phyloP scores from a whole-genome alignment of 2,113 vertebrate genomes.

The Ochotona princeps region DNA sequence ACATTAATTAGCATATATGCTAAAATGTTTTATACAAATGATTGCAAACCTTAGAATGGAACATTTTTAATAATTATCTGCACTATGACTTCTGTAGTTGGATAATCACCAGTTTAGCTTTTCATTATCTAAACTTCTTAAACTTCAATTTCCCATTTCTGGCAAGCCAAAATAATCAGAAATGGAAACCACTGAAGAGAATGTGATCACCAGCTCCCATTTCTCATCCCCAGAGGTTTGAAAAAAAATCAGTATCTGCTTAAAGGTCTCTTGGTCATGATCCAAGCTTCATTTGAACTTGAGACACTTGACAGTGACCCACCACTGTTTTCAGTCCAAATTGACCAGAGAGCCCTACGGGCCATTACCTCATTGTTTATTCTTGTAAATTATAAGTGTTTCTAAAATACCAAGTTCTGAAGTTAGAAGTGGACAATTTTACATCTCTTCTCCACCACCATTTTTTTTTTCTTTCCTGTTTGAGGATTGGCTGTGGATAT shows the following conservation, averaged over 20 bases:
- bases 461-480: not conserved
- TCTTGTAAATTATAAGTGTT: constrained; percentile 63
- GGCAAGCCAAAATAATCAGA: constrained; percentile 39
- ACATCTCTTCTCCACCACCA: not conserved
- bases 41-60: not conserved
- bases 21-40: constrained; percentile 1
- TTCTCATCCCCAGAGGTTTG: constrained; percentile 39
- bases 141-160: constrained; percentile 47
- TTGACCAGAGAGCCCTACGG: constrained; percentile 14
- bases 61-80: not conserved
- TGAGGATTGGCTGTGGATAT: not conserved
- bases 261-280: constrained; percentile 46
- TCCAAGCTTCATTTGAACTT: constrained; percentile 68
- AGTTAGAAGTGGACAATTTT: constrained; percentile 24
- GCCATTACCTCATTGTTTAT: constrained; percentile 72
- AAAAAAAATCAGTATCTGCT: constrained; percentile 51
- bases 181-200: not conserved
- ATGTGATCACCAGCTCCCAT: constrained; percentile 46
- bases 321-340: constrained; percentile 52
- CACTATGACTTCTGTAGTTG: not conserved
- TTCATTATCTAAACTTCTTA: constrained; percentile 2
- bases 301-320: constrained; percentile 54
- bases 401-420: constrained; percentile 38
- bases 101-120: not conserved
- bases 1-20: not conserved